Percentiles rank a stretch among this genome's conserved stretches.
phyloP scores from a whole-genome alignment of 2,797 vertebrate genomes.

The Sternotherus odoratus region DNA sequence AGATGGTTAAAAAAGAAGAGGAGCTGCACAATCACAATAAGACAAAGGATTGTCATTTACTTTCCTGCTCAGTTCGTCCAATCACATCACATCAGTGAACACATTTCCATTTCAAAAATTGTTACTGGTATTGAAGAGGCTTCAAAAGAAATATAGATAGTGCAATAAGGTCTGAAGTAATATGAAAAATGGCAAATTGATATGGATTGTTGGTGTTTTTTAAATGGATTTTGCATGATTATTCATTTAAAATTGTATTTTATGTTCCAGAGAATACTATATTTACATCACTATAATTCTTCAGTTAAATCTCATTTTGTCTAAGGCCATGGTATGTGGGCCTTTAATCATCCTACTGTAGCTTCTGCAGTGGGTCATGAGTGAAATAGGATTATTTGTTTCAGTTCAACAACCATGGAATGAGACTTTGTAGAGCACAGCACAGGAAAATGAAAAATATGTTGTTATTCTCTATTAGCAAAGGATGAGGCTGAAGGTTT shows the following conservation, averaged over 20 bases:
- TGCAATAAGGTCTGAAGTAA: neutral
- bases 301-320: constrained; percentile 61
- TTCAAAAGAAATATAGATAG: neutral
- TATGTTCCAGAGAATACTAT: constrained; percentile 46
- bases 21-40: neutral
- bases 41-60: neutral
- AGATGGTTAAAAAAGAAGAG: neutral
- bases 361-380: constrained; percentile 38
- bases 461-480: constrained; percentile 41
- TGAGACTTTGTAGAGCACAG: constrained; percentile 31
- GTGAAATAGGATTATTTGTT: constrained; percentile 67
- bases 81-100: neutral
- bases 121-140: neutral
- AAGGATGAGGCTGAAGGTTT: neutral
- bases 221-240: constrained; percentile 37
- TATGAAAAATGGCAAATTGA: constrained; percentile 33
- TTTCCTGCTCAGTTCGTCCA: constrained; percentile 6
- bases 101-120: constrained; percentile 47
- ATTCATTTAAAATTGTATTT: constrained; percentile 20
- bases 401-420: constrained; percentile 63
- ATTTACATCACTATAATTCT: constrained; percentile 41
- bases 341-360: constrained; percentile 53
- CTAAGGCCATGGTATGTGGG: neutral
- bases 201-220: neutral
- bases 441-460: constrained; percentile 51